A percentile compares a stretch with the other conserved stretches of the same genome.
Conservation (phyloP, 2,888 invertebrate species). For the Mesorhabditis spiculigera region DNA sequence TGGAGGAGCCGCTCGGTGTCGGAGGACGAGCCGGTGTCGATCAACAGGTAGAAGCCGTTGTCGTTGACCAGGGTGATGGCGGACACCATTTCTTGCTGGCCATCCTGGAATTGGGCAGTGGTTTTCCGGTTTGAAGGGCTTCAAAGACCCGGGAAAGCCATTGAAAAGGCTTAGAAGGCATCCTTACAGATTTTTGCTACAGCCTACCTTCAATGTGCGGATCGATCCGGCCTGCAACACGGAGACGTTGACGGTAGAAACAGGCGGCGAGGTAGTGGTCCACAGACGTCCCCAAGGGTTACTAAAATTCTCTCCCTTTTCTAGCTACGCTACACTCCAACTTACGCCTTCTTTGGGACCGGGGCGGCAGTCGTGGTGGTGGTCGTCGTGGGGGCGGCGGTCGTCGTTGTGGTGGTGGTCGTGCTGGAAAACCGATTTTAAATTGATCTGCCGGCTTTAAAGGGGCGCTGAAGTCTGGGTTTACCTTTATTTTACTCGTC, state of each 20-base stretch:
- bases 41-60: constrained; percentile 46
- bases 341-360: constrained; percentile 16
- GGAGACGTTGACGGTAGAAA: constrained; percentile 43
- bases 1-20: constrained; percentile 52
- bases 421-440: constrained; percentile 8
- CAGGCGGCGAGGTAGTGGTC: constrained; percentile 46
- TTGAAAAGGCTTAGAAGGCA: too few species aligned
- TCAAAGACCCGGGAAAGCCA: neutral
- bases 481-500: too few species aligned
- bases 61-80: constrained; percentile 53
- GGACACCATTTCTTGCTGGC: constrained; percentile 48
- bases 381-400: constrained; percentile 20
- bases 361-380: constrained; percentile 17
- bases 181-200: neutral
- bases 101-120: constrained; percentile 29
- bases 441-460: neutral
- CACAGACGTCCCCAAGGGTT: constrained; percentile 49
- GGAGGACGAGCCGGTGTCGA: constrained; percentile 49
- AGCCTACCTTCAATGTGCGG: constrained; percentile 37
- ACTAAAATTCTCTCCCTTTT: neutral
- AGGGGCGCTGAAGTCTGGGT: too few species aligned
- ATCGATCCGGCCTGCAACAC: constrained; percentile 51
- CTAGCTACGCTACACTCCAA: neutral
- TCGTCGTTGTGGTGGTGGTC: constrained; percentile 17
- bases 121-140: neutral